Conservation (phyloP, 2,888 invertebrate genomes). For the Pycnomerus fuliginosus region DNA sequence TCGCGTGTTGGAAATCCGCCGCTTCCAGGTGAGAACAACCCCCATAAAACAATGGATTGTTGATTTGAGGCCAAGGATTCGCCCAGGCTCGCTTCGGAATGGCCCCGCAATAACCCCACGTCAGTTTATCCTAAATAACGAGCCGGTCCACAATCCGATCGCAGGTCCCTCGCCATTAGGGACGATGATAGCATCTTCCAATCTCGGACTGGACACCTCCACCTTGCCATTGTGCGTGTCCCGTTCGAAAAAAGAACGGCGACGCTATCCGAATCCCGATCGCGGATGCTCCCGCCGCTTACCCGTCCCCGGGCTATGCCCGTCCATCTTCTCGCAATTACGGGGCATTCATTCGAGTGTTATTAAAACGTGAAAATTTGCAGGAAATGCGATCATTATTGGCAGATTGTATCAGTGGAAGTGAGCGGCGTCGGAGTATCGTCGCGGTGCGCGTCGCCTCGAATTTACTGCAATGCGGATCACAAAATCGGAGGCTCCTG, state of each 20-base stretch:
- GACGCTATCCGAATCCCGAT: too few relatives aligned
- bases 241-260: too few relatives aligned
- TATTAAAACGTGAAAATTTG: too few relatives aligned
- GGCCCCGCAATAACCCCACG: slow-evolving; percentile 36
- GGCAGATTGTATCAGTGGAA: too few relatives aligned
- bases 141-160: slow-evolving; percentile 34
- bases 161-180: slow-evolving; percentile 27
- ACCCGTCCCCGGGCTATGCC: too few relatives aligned
- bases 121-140: slow-evolving; percentile 41
- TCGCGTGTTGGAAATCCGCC: too few relatives aligned
- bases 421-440: too few relatives aligned
- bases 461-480: slow-evolving; percentile 33
- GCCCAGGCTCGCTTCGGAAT: slow-evolving; percentile 1
- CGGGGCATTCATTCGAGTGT: too few relatives aligned
- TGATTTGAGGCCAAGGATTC: slow-evolving; percentile 1
- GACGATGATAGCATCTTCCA: slow-evolving; percentile 34
- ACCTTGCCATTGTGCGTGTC: too few relatives aligned
- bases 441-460: slow-evolving; percentile 18
- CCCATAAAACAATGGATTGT: background rate
- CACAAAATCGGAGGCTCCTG: slow-evolving; percentile 29
- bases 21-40: background rate
- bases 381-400: too few relatives aligned
- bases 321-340: too few relatives aligned
- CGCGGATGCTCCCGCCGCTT: too few relatives aligned
- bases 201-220: slow-evolving; percentile 36